A percentile compares a stretch with the other conserved stretches of the same genome.
Evolutionary conservation across 2,888 invertebrate species (phyloP).

Genomic region (Andrena bicolor): DNA sequence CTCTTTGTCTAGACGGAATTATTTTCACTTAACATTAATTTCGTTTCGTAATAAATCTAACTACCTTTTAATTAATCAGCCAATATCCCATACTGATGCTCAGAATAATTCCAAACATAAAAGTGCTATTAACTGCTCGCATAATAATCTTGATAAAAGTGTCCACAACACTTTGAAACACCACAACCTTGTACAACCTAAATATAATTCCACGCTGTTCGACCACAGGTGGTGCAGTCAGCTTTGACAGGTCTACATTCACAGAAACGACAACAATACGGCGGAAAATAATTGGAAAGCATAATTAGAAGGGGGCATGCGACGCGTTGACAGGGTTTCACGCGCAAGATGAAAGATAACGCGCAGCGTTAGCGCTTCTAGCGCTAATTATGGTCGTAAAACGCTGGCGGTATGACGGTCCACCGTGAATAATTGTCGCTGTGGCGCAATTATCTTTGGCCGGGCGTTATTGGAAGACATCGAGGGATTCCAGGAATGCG

Average conservation of each 20-base stretch:
- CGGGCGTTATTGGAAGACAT: conserved; percentile 42
- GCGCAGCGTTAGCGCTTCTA: conserved; percentile 26
- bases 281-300: conserved; percentile 21
- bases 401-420: conserved; percentile 32
- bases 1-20: too few species aligned
- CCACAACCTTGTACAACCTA: background rate
- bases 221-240: background rate
- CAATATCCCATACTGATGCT: too few species aligned
- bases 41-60: too few species aligned
- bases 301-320: conserved; percentile 34
- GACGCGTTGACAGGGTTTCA: conserved; percentile 25
- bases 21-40: too few species aligned
- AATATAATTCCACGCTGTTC: background rate
- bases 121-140: too few species aligned
- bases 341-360: conserved; percentile 54
- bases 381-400: conserved; percentile 65
- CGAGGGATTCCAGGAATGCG: conserved; percentile 34
- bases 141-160: background rate
- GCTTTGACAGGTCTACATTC: background rate
- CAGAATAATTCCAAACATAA: too few species aligned
- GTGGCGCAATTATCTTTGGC: conserved; percentile 28
- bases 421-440: conserved; percentile 64
- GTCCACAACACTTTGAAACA: too few species aligned
- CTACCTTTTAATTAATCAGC: too few species aligned
- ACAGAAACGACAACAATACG: conserved; percentile 25